These are phyloP conservation scores for Leuciscus idus DNA, from an alignment of 2,113 vertebrate genomes.

Conservation along the genomic window DNA sequence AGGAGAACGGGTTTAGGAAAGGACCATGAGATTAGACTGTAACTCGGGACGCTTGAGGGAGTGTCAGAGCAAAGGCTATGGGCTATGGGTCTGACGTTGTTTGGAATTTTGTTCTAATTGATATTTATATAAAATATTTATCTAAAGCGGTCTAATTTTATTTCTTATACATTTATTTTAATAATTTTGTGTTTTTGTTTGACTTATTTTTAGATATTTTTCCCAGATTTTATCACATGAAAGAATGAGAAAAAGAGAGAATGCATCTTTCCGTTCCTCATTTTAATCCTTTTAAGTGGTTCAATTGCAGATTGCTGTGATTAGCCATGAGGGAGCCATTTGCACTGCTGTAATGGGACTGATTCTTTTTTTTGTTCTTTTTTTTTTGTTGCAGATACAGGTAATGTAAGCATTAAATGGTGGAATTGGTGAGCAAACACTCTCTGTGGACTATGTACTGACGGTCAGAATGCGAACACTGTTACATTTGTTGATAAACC, in stretches of 20 bases:
- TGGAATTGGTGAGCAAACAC: not conserved
- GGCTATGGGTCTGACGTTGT: not conserved
- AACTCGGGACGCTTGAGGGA: too few species aligned
- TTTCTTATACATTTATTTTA: not conserved
- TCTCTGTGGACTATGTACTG: not conserved
- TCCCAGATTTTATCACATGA: not conserved
- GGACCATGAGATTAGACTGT: not conserved
- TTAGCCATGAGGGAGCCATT: not conserved
- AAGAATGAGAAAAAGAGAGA: not conserved
- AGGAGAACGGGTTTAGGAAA: not conserved
- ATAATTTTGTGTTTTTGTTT: not conserved
- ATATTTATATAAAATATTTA: not conserved
- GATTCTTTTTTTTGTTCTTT: not conserved
- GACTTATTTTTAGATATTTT: not conserved
- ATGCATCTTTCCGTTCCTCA: not conserved
- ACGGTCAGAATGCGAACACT: not conserved
- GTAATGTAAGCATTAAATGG: not conserved
- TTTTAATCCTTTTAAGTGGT: slow-evolving; percentile 37
- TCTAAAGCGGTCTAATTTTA: not conserved
- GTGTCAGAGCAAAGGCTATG: not conserved
- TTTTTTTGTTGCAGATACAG: not conserved
- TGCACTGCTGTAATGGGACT: not conserved
- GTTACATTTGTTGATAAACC: not conserved
- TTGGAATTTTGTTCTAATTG: not conserved
- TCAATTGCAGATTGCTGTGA: slow-evolving; percentile 14